These are phyloP conservation scores for Cacoxenus indagator DNA, from an alignment of 2,888 invertebrate species.

Conservation along the genomic window DNA sequence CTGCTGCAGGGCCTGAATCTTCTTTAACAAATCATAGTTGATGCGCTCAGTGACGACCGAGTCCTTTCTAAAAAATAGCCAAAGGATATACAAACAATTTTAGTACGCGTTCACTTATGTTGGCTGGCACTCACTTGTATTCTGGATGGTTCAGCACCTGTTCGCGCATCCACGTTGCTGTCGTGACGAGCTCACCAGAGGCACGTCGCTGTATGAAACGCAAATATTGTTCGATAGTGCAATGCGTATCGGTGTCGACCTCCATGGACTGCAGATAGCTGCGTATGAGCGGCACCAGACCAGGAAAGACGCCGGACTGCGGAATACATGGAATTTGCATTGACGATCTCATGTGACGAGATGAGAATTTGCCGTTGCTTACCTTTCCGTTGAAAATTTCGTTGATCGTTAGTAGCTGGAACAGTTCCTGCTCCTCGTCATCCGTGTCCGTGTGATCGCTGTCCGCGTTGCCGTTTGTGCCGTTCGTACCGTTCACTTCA, in stretches of 20 bases:
- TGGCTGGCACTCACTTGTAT: slow-evolving; percentile 79
- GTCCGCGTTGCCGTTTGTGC: slow-evolving; percentile 34
- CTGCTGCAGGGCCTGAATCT: slow-evolving; percentile 80
- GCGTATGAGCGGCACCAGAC: slow-evolving; percentile 93
- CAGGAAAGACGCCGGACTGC: slow-evolving; percentile 89
- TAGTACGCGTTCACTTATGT: not conserved
- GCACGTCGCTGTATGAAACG: slow-evolving; percentile 90
- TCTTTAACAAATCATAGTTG: slow-evolving; percentile 90
- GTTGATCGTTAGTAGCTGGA: slow-evolving; percentile 88
- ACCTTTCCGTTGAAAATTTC: slow-evolving; percentile 95
- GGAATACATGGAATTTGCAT: not conserved
- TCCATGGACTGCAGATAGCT: slow-evolving; percentile 96
- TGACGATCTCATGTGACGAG: not conserved
- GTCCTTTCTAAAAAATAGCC: slow-evolving; percentile 83
- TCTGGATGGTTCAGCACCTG: slow-evolving; percentile 90
- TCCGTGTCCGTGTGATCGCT: slow-evolving; percentile 55
- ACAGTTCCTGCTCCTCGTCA: slow-evolving; percentile 72
- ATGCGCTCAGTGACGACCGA: slow-evolving; percentile 89
- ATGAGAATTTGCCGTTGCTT: too few species aligned
- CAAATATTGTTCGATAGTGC: slow-evolving; percentile 96
- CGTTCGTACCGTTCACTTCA: slow-evolving; percentile 40
- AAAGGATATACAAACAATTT: too few species aligned
- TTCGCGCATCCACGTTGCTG: slow-evolving; percentile 94
- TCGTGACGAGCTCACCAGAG: slow-evolving; percentile 90
- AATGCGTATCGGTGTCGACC: slow-evolving; percentile 97